Percentiles rank a stretch among this genome's conserved stretches.
Evolutionary conservation across 37 sponge, comb jelly and placozoan species (phyloP).

Genomic region (Ephydatia muelleri): DNA sequence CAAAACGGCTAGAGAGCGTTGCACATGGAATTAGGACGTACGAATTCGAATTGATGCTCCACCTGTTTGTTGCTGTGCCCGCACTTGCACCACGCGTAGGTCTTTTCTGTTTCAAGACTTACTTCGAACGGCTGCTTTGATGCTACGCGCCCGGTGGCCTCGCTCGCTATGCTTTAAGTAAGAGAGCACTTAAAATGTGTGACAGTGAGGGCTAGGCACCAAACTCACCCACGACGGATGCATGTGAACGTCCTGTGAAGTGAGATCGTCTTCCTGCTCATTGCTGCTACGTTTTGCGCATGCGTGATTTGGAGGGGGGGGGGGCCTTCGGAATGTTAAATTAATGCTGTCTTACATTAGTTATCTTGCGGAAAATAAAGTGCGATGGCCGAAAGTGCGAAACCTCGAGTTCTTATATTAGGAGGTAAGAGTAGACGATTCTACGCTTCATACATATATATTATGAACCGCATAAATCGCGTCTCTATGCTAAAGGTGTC

Average conservation of each 20-base stretch:
- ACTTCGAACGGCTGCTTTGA: conserved; percentile 27
- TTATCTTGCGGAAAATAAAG: not conserved
- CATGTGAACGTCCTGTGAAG: too few species aligned
- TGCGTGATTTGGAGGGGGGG: not conserved
- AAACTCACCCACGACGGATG: too few species aligned
- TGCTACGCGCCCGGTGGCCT: not conserved
- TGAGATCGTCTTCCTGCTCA: too few species aligned
- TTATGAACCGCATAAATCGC: not conserved
- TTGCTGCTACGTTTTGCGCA: too few species aligned
- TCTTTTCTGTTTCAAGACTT: conserved; percentile 28
- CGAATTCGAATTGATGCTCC: too few species aligned
- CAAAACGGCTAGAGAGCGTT: conserved; percentile 59
- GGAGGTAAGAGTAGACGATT: conserved; percentile 50
- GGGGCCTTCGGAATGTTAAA: too few species aligned
- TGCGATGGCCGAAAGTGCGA: conserved; percentile 42
- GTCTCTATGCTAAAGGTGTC: conserved; percentile 54
- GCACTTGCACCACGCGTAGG: conserved; percentile 82
- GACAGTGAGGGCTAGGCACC: too few species aligned
- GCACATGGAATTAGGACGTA: too few species aligned
- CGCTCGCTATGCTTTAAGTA: too few species aligned
- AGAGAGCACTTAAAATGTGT: too few species aligned
- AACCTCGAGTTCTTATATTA: conserved; percentile 64
- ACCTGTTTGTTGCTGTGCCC: conserved; percentile 72
- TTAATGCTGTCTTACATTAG: not conserved
- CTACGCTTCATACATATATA: not conserved